phyloP scores from a whole-genome alignment of 2,113 vertebrate species.

The Percopsis transmontana region DNA sequence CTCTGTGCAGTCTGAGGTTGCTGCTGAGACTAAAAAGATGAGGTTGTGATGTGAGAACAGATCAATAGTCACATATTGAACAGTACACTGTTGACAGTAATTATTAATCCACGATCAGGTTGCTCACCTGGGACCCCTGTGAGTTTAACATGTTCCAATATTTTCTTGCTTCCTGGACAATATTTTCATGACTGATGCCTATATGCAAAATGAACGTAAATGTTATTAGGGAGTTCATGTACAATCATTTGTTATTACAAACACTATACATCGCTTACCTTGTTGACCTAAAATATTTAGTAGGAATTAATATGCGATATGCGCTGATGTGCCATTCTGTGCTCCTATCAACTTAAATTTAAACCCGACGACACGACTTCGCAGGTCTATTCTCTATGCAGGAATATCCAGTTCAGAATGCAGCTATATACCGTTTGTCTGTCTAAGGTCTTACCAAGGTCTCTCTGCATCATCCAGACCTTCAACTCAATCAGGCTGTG shows the following conservation, averaged over 20 bases:
- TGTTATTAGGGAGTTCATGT: background rate
- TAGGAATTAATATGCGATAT: no score
- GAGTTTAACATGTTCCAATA: slow-evolving; percentile 84
- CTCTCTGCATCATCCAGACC: slow-evolving; percentile 94
- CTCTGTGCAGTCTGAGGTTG: slow-evolving; percentile 78
- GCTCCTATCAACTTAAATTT: background rate
- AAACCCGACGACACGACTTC: background rate
- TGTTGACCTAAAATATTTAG: no score
- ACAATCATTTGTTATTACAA: background rate
- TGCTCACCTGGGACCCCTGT: slow-evolving; percentile 84
- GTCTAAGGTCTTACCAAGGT: slow-evolving; percentile 77
- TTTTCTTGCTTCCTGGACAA: slow-evolving; percentile 89
- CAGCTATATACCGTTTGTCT: background rate
- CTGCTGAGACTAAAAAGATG: background rate
- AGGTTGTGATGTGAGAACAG: background rate
- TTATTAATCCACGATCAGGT: background rate
- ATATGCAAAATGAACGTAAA: background rate
- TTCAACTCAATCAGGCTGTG: slow-evolving; percentile 96
- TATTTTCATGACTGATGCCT: slow-evolving; percentile 90
- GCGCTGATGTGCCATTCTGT: no score
- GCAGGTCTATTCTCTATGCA: no score
- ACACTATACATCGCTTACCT: background rate
- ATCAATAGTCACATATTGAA: background rate
- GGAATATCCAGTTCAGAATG: background rate
- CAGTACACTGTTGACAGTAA: background rate